Percentiles rank a stretch among this genome's conserved stretches.
Conservation (phyloP, 2,888 invertebrate species). For the Philereme vetulata region DNA sequence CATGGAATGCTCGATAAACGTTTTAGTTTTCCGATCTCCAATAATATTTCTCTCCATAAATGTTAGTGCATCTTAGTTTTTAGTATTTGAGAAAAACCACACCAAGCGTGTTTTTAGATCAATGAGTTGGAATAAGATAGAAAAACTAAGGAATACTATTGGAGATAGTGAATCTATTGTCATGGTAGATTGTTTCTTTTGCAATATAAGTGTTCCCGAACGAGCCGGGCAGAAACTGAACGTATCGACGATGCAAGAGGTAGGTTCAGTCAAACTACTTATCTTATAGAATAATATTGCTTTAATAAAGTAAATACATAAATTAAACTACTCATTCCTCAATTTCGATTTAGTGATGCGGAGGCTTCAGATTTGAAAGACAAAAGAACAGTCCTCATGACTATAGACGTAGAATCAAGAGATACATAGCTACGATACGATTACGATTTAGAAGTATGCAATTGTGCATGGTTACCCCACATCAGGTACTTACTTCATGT, state of each 20-base stretch:
- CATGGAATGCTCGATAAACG: conserved; percentile 44
- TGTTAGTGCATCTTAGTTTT: neutral
- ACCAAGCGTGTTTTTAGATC: neutral
- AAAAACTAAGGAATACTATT: conserved; percentile 70
- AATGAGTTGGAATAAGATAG: conserved; percentile 25
- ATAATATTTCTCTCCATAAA: conserved; percentile 67
- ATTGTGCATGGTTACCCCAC: conserved; percentile 75
- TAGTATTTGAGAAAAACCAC: conserved; percentile 8
- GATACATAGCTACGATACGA: conserved; percentile 60
- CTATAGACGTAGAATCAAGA: conserved; percentile 72
- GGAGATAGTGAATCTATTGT: conserved; percentile 80
- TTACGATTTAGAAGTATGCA: conserved; percentile 65
- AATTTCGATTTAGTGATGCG: conserved; percentile 73
- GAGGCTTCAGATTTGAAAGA: conserved; percentile 68
- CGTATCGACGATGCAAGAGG: conserved; percentile 75
- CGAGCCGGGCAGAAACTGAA: conserved; percentile 75
- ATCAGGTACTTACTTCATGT: conserved; percentile 80
- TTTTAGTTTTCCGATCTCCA: conserved; percentile 62
- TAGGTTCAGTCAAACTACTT: conserved; percentile 73
- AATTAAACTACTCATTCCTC: conserved; percentile 59
- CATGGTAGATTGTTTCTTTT: conserved; percentile 84
- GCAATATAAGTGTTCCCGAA: conserved; percentile 75
- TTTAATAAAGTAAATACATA: conserved; percentile 42
- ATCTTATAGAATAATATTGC: conserved; percentile 49
- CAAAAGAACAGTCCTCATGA: conserved; percentile 82